Evolutionary conservation across 37 sponge, comb jelly and placozoan genomes (phyloP).

Genomic region (Agelas oroides): DNA sequence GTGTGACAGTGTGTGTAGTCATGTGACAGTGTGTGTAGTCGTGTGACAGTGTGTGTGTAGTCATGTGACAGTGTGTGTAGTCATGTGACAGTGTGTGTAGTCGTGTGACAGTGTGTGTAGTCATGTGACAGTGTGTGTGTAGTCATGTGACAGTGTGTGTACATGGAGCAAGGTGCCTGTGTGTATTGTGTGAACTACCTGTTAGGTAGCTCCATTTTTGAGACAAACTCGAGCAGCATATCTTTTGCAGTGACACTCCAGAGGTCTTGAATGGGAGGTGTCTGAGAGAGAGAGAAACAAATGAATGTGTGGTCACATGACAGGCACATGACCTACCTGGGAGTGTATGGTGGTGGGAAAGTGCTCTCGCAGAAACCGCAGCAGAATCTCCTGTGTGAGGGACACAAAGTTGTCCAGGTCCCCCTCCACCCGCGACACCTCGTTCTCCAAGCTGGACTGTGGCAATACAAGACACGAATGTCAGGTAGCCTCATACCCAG

Average conservation of each 20-base stretch:
- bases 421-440: conserved; percentile 22
- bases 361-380: conserved; percentile 43
- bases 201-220: conserved; percentile 46
- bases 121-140: no score
- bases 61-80: no score
- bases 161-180: no score
- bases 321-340: conserved; percentile 33
- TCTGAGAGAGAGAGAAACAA: background rate
- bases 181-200: conserved; percentile 12
- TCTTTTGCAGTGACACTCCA: conserved; percentile 64
- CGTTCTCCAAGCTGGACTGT: conserved; percentile 54
- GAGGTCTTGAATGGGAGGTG: conserved; percentile 23
- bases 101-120: background rate
- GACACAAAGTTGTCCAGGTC: conserved; percentile 37
- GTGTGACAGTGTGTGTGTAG: background rate
- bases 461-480: background rate
- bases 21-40: no score
- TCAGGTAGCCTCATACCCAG: background rate
- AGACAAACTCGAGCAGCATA: conserved; percentile 49
- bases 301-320: no score
- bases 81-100: no score
- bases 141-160: no score
- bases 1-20: no score
- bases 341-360: conserved; percentile 48
- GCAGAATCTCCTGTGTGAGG: conserved; percentile 64